These are phyloP conservation scores for Vireo altiloquus DNA, from an alignment of 2,113 vertebrate species.

Conservation along the genomic window DNA sequence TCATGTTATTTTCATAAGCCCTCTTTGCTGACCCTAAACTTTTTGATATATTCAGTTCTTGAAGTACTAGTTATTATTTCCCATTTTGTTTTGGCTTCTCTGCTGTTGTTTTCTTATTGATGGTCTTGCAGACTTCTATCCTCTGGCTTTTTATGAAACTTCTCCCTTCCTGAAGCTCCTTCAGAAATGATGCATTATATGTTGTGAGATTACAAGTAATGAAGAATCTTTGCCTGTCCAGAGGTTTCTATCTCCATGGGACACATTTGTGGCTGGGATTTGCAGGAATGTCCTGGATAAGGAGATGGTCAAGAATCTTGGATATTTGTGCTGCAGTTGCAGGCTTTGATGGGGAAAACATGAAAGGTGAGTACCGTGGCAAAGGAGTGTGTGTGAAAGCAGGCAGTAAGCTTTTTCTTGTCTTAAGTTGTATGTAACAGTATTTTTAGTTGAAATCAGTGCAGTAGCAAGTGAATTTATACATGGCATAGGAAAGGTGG, in stretches of 20 bases:
- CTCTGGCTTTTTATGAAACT: not conserved
- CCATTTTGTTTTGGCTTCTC: not conserved
- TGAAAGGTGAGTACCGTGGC: not conserved
- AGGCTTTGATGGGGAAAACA: not conserved
- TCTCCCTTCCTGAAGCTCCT: not conserved
- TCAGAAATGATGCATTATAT: not conserved
- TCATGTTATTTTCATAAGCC: slow-evolving; percentile 33
- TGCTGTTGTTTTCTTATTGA: not conserved
- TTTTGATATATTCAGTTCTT: slow-evolving; percentile 14
- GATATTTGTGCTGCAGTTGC: not conserved
- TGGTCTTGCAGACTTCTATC: not conserved
- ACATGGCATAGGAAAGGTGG: not conserved
- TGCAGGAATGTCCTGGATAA: not conserved
- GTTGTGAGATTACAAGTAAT: not conserved
- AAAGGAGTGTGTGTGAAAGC: not conserved
- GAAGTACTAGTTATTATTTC: not conserved
- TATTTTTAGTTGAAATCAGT: not conserved
- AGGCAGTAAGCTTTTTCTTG: not conserved
- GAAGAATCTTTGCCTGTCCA: not conserved
- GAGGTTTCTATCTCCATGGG: not conserved
- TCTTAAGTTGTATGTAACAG: not conserved
- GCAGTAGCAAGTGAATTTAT: not conserved
- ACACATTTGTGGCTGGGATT: not conserved
- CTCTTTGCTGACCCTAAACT: slow-evolving; percentile 23
- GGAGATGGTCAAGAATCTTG: not conserved